These are phyloP conservation scores for Myotis lucifugus DNA, from an alignment of 2,113 vertebrate species.

Conservation along the genomic window DNA sequence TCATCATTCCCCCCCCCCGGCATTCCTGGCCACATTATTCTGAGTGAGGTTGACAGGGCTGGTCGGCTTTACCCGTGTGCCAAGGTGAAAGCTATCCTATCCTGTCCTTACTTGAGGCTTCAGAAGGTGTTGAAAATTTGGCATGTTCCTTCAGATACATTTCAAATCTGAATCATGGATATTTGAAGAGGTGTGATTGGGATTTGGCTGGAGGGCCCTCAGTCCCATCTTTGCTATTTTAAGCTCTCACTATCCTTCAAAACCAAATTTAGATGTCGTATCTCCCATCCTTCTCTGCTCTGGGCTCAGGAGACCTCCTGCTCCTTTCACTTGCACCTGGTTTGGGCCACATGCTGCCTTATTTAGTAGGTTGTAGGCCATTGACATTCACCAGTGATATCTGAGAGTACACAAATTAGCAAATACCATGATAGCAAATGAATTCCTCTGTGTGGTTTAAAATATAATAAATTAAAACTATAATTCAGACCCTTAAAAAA, in stretches of 20 bases:
- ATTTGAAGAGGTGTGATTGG: neutral
- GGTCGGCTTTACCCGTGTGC: neutral
- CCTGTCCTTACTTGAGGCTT: neutral
- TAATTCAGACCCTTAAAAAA: neutral
- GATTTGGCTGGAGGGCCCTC: neutral
- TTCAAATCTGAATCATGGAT: neutral
- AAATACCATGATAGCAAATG: neutral
- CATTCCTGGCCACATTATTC: neutral
- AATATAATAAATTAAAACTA: neutral
- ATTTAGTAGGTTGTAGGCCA: neutral
- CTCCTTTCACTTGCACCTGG: neutral
- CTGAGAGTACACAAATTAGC: neutral
- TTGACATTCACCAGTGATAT: neutral
- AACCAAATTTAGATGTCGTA: neutral
- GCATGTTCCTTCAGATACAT: neutral
- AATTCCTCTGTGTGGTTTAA: slow-evolving; percentile 33
- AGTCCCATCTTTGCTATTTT: neutral
- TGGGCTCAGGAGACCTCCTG: neutral
- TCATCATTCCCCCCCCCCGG: neutral
- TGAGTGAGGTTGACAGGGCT: neutral
- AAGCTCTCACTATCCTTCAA: neutral
- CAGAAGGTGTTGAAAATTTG: neutral
- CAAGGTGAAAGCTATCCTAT: neutral
- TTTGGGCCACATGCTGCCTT: neutral
- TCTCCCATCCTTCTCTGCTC: neutral